A percentile compares a stretch with the other conserved stretches of the same genome.
These are phyloP conservation scores for Drosophila nannoptera DNA, from an alignment of 1,140 invertebrate genomes.

Conservation along the genomic window DNA sequence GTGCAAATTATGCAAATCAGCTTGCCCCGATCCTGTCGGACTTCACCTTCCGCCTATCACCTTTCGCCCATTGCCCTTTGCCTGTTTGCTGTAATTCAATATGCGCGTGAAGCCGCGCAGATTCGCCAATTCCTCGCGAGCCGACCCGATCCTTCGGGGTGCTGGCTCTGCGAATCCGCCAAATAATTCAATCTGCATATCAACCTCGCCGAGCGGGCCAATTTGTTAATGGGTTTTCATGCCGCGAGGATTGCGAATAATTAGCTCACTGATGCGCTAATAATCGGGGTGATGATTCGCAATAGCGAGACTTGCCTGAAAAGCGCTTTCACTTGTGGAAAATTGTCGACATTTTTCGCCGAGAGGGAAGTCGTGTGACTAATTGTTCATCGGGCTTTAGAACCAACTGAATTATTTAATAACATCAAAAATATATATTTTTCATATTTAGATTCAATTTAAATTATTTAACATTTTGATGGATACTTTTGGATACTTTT, in stretches of 20 bases:
- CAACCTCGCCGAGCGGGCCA: slow-evolving; percentile 26
- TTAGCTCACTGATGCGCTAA: slow-evolving; percentile 2
- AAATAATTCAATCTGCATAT: slow-evolving; percentile 58
- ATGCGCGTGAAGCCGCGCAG: slow-evolving; percentile 55
- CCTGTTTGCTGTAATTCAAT: slow-evolving; percentile 58
- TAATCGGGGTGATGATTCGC: too few species aligned
- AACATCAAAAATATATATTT: too few species aligned
- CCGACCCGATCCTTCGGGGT: slow-evolving; percentile 8
- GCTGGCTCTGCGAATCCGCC: slow-evolving; percentile 43
- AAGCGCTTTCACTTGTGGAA: too few species aligned
- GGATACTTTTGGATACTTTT: too few species aligned
- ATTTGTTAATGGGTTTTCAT: slow-evolving; percentile 54
- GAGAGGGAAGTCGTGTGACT: too few species aligned
- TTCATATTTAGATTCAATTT: too few species aligned
- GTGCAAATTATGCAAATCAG: slow-evolving; percentile 59
- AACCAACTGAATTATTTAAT: too few species aligned
- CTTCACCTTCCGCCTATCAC: too few species aligned
- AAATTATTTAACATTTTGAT: too few species aligned
- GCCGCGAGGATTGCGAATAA: slow-evolving; percentile 16
- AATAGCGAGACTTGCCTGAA: too few species aligned
- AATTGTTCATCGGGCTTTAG: too few species aligned
- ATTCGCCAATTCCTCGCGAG: slow-evolving; percentile 7
- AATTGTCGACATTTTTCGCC: too few species aligned
- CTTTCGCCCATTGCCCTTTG: slow-evolving; percentile 24
- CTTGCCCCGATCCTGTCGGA: slow-evolving; percentile 41